These are phyloP conservation scores for Pedetes capensis DNA, from an alignment of 2,113 vertebrate genomes.

Conservation along the genomic window DNA sequence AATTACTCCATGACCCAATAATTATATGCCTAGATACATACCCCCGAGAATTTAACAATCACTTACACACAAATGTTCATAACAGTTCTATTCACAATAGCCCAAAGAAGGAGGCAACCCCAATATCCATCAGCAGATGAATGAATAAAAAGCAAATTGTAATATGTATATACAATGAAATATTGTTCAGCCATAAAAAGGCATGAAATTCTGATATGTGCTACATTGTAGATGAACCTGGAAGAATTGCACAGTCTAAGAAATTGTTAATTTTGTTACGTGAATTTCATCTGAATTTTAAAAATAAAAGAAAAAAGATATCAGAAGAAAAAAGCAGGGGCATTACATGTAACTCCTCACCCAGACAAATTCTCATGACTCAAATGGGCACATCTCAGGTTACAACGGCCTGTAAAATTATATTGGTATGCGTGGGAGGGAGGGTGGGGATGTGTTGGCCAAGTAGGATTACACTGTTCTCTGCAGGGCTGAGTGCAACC, in stretches of 20 bases:
- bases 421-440: conserved; percentile 9
- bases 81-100: neutral
- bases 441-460: neutral
- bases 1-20: neutral
- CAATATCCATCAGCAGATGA: neutral
- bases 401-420: conserved; percentile 22
- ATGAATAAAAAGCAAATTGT: neutral
- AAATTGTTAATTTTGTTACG: neutral
- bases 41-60: neutral
- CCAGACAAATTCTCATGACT: neutral
- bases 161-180: neutral
- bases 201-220: neutral
- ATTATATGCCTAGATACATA: neutral
- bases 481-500: neutral
- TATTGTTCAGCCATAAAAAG: neutral
- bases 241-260: neutral
- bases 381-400: neutral
- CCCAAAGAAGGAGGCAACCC: neutral
- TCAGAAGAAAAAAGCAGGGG: neutral
- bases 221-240: neutral
- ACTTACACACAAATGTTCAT: neutral
- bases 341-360: neutral
- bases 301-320: neutral
- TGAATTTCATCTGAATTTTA: neutral
- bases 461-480: neutral